These are phyloP conservation scores for Smittia sp. DNA, from an alignment of 2,888 invertebrate species.

Conservation along the genomic window DNA sequence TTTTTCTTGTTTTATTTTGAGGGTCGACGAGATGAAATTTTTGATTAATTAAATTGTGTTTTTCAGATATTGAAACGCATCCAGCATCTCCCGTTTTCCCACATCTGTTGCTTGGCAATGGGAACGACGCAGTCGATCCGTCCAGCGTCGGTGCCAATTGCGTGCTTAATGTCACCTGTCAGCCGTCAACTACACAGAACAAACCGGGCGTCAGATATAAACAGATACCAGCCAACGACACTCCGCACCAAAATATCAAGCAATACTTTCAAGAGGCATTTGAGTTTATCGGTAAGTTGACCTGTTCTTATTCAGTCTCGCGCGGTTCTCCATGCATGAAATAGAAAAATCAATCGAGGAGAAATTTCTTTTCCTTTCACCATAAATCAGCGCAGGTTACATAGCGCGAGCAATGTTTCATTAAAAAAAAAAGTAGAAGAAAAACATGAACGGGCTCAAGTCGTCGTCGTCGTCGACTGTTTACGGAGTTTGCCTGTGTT, in stretches of 20 bases:
- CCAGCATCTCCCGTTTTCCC: slow-evolving; percentile 76
- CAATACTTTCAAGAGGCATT: slow-evolving; percentile 86
- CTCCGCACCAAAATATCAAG: slow-evolving; percentile 79
- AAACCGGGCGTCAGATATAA: slow-evolving; percentile 65
- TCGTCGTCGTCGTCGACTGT: background rate
- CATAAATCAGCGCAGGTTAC: slow-evolving; percentile 37
- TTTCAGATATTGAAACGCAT: slow-evolving; percentile 67
- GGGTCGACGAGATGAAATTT: background rate
- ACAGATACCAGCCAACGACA: slow-evolving; percentile 79
- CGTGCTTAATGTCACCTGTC: slow-evolving; percentile 78
- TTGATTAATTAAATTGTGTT: background rate
- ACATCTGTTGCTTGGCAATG: slow-evolving; percentile 78
- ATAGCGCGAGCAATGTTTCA: slow-evolving; percentile 29
- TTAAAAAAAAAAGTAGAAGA: slow-evolving; percentile 10
- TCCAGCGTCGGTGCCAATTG: slow-evolving; percentile 70
- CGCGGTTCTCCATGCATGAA: too few species aligned
- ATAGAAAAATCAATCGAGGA: slow-evolving; percentile 23
- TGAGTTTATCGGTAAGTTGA: slow-evolving; percentile 75
- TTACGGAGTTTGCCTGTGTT: background rate
- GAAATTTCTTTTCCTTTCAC: slow-evolving; percentile 11
- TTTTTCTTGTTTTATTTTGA: background rate
- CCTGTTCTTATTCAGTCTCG: background rate
- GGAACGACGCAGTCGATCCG: slow-evolving; percentile 72
- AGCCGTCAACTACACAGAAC: slow-evolving; percentile 63
- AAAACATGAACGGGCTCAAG: background rate